Percentiles rank a stretch among this genome's conserved stretches.
These are phyloP conservation scores for Sebastes miniatus DNA, from an alignment of 2,797 vertebrate genomes.

Conservation along the genomic window DNA sequence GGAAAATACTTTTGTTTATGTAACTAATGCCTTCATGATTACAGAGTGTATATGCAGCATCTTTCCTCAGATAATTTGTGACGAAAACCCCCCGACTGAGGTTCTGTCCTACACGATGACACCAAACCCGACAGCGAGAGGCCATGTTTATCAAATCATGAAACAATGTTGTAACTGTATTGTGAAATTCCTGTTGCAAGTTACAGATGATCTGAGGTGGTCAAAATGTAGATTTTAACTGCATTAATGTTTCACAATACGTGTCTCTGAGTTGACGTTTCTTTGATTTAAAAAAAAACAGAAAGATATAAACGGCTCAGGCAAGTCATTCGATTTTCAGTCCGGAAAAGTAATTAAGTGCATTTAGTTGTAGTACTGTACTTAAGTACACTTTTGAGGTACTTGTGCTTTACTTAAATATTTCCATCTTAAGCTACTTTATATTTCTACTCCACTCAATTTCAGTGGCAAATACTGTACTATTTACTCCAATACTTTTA, in stretches of 20 bases:
- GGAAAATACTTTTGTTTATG: conserved; percentile 56
- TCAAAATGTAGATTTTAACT: background rate
- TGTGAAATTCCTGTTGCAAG: background rate
- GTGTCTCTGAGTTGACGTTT: background rate
- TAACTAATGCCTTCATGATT: conserved; percentile 47
- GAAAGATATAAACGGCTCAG: background rate
- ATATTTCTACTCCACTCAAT: background rate
- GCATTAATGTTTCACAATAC: background rate
- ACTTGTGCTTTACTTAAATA: background rate
- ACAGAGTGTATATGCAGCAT: conserved; percentile 18
- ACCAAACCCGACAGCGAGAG: conserved; percentile 1
- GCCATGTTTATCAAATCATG: conserved; percentile 28
- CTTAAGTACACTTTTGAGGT: background rate
- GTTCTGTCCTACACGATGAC: conserved; percentile 14
- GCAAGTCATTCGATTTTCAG: background rate
- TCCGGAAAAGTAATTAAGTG: background rate
- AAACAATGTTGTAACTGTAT: background rate
- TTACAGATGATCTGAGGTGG: background rate
- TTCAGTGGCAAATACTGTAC: background rate
- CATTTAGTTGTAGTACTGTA: background rate
- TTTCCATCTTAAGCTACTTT: background rate
- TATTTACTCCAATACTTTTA: background rate
- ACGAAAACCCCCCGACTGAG: conserved; percentile 3
- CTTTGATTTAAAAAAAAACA: background rate
- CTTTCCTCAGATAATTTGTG: conserved; percentile 39